Evolutionary conservation across 2,113 vertebrate species (phyloP), one percentile per base, ranked within the genome.

Genomic region (Barnardius zonarius): DNA sequence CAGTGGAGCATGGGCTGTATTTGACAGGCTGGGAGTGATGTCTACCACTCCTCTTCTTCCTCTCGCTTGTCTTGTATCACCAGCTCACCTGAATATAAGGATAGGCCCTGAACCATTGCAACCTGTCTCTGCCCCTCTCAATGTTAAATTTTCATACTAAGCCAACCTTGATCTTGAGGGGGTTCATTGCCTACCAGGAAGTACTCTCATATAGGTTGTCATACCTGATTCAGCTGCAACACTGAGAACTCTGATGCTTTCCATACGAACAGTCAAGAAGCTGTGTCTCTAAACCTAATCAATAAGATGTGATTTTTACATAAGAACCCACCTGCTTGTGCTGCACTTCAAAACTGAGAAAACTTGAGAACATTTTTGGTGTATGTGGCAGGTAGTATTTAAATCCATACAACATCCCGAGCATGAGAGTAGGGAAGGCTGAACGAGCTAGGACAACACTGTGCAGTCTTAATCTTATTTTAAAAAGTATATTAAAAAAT

Each of bases 151-250:
- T 43, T 62, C 14, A 11, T 41, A 24, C 55, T 27, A 48, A 84
- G 7, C 16, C 25, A 76, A 5, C 8, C 20, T 16, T 61, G 0
- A 0, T 39, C 11, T 61, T 61, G 54, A 35, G 11, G 10, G 0
- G 1, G 5, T 44, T 90, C 7, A 4, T 4, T 31, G 35, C 9
- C 33, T 33, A 64, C 6, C 14, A 44, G 13, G 27, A 90, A 11
- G 7, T 91, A 13, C 2, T 10, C 6, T 19, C 7, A 4, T 5
- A 1, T 1, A 9, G 37, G 1, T 87, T 48, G 72, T 55, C 27
- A 5, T 33, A 24, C 35, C 48, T 55, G 6, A 20, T 30, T 67
- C 35, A 28, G 23, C 25, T 68, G 11, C 17, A 81, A 59, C 51
- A 10, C 39, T 87, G 35, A 61, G 37, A 3, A 28, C 23, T 46